Percentiles rank a stretch among this genome's conserved stretches.
phyloP scores from a whole-genome alignment of 2,113 vertebrate genomes.

The Cariama cristata region DNA sequence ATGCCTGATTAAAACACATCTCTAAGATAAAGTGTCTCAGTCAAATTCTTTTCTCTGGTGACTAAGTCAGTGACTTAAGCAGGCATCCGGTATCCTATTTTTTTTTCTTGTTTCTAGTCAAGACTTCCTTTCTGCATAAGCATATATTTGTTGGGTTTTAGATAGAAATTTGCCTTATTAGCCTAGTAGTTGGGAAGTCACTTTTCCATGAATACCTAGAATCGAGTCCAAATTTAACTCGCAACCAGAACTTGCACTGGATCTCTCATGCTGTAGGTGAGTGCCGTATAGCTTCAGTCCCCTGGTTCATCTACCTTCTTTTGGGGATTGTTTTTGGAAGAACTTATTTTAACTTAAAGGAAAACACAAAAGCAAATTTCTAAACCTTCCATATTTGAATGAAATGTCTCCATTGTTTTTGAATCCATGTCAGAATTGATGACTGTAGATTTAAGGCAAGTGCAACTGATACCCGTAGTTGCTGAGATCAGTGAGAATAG shows the following conservation, averaged over 20 bases:
- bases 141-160: background rate
- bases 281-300: background rate
- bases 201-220: background rate
- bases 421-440: background rate
- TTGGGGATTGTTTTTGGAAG: fast-evolving
- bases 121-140: background rate
- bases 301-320: background rate
- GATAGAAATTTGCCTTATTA: background rate
- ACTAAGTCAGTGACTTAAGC: background rate
- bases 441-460: background rate
- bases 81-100: background rate
- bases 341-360: background rate
- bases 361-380: background rate
- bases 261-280: background rate
- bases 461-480: background rate
- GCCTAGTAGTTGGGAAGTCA: background rate
- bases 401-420: background rate
- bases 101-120: background rate
- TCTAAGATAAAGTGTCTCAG: background rate
- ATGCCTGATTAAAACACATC: background rate
- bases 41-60: background rate
- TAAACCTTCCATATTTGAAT: background rate
- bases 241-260: background rate
- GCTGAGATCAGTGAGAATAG: background rate
- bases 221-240: background rate